These are phyloP conservation scores for Arctopsyche grandis DNA, from an alignment of 1,140 invertebrate genomes.

Conservation along the genomic window DNA sequence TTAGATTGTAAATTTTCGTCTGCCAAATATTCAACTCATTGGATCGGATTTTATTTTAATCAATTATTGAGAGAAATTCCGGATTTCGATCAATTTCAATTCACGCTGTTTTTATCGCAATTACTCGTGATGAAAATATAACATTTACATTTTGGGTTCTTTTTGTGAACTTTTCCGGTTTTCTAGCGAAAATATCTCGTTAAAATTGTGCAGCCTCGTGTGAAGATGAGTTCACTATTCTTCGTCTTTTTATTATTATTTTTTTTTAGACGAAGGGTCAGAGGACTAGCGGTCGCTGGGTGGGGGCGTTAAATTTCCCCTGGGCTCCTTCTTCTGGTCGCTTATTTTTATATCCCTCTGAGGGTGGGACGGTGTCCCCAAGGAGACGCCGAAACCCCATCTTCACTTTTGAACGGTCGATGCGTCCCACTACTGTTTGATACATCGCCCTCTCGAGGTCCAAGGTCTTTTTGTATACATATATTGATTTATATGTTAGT, in stretches of 20 bases:
- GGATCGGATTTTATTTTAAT: too few relatives aligned
- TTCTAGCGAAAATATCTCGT: background rate
- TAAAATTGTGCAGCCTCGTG: constrained; percentile 16
- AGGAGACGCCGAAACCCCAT: background rate
- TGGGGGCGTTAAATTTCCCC: constrained; percentile 23
- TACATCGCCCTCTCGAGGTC: background rate
- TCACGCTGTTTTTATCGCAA: too few relatives aligned
- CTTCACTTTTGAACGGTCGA: background rate
- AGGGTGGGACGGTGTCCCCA: background rate
- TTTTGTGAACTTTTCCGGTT: background rate
- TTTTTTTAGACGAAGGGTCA: constrained; percentile 3
- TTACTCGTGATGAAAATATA: too few relatives aligned
- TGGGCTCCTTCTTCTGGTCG: constrained; percentile 16
- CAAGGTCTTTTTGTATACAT: background rate
- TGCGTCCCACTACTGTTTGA: background rate
- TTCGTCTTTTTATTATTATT: background rate
- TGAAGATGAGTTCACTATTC: background rate
- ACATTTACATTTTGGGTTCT: background rate
- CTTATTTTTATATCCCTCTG: constrained; percentile 33
- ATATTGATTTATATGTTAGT: background rate
- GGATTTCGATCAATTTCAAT: too few relatives aligned
- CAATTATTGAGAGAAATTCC: too few relatives aligned
- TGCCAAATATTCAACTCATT: too few relatives aligned
- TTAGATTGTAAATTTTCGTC: too few relatives aligned
- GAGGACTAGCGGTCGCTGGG: background rate